phyloP scores from a whole-genome alignment of 2,888 invertebrate genomes.

The Cephus rjabovi region DNA sequence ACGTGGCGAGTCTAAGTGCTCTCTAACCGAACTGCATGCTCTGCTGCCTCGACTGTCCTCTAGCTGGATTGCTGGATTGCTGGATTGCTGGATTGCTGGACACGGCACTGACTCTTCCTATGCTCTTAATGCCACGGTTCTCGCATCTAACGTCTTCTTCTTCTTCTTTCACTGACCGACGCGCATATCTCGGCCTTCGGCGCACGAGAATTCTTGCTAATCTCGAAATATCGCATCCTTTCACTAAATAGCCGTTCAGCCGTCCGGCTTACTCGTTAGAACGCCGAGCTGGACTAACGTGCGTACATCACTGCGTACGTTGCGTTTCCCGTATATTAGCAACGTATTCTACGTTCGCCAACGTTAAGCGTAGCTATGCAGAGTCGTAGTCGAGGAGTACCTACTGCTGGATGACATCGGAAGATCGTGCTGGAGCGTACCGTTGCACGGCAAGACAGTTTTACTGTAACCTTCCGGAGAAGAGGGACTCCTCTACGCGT shows the following conservation, averaged over 20 bases:
- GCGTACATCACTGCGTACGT: neutral
- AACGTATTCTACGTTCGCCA: neutral
- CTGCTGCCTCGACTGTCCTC: conserved; percentile 39
- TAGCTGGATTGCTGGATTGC: neutral
- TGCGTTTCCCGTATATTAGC: neutral
- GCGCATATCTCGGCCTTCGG: neutral
- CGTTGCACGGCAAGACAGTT: neutral
- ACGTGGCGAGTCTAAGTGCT: conserved; percentile 49
- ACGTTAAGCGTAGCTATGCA: neutral
- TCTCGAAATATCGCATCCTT: conserved; percentile 17
- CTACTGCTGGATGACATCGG: neutral
- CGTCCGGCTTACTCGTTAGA: conserved; percentile 13
- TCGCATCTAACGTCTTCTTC: neutral
- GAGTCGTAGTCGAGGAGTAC: neutral
- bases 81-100: neutral
- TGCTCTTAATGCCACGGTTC: neutral
- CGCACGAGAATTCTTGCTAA: conserved; percentile 8
- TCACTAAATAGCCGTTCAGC: conserved; percentile 8
- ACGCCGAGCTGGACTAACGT: neutral
- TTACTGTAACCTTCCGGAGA: neutral
- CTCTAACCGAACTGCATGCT: conserved; percentile 36
- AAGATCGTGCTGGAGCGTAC: neutral
- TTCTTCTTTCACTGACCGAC: neutral
- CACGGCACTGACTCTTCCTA: neutral
- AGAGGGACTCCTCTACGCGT: neutral